These are phyloP conservation scores for Orgyia antiqua DNA, from an alignment of 2,888 invertebrate genomes.

Conservation along the genomic window DNA sequence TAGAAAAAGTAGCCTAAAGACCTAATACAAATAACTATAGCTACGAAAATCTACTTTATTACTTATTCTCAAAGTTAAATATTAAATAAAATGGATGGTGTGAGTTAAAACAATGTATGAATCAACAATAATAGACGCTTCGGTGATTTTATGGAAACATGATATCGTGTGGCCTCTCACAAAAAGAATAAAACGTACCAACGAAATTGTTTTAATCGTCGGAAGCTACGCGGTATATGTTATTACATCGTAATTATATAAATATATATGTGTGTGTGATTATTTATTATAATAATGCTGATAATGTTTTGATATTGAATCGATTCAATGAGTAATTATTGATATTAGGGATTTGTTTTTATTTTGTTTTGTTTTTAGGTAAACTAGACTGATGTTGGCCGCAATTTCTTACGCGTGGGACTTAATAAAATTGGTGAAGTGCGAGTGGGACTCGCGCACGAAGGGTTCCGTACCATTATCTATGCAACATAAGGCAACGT, in stretches of 20 bases:
- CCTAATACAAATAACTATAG: constrained; percentile 20
- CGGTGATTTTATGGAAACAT: constrained; percentile 76
- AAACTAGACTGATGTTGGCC: no score
- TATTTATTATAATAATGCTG: no score
- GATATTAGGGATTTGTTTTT: no score
- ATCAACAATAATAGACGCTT: constrained; percentile 68
- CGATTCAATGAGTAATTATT: no score
- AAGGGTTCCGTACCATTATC: no score
- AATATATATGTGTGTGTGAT: constrained; percentile 12
- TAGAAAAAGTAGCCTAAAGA: constrained; percentile 26
- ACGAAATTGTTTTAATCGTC: constrained; percentile 77
- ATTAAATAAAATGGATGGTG: constrained; percentile 11
- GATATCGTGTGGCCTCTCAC: constrained; percentile 73
- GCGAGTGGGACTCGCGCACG: no score
- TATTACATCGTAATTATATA: constrained; percentile 42
- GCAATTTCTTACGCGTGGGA: no score
- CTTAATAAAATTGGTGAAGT: no score
- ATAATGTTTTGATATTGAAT: no score
- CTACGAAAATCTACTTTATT: constrained; percentile 24
- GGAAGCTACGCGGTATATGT: constrained; percentile 56
- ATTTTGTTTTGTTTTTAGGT: no score
- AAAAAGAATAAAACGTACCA: constrained; percentile 68
- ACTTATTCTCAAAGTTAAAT: constrained; percentile 19
- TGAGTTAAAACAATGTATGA: constrained; percentile 49
- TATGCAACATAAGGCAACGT: no score